Conservation (phyloP, 2,888 invertebrate species). For the Tinea trinotella region DNA sequence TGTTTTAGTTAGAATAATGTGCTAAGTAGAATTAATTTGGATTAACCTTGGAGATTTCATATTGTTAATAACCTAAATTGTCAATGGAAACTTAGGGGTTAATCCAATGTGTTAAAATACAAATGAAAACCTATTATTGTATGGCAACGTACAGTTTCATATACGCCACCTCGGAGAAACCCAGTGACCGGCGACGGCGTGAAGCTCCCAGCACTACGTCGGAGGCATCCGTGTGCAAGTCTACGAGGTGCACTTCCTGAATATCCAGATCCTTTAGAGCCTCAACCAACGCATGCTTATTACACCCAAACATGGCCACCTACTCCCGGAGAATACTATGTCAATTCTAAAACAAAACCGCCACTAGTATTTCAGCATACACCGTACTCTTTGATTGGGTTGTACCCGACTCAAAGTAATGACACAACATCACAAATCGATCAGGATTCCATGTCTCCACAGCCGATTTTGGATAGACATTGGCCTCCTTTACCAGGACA, state of each 20-base stretch:
- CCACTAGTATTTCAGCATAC: slow-evolving; percentile 36
- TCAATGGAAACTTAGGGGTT: not conserved
- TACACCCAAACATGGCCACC: slow-evolving; percentile 55
- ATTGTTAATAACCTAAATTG: not conserved
- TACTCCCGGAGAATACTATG: slow-evolving; percentile 55
- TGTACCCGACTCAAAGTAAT: slow-evolving; percentile 46
- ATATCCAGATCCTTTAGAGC: slow-evolving; percentile 36
- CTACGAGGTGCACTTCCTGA: slow-evolving; percentile 64
- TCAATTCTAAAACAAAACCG: slow-evolving; percentile 50
- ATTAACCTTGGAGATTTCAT: not conserved
- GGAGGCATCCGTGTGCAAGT: slow-evolving; percentile 60
- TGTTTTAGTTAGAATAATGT: not conserved
- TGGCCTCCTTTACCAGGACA: slow-evolving; percentile 65
- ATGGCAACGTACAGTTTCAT: slow-evolving; percentile 41
- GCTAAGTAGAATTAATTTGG: not conserved
- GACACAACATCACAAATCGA: slow-evolving; percentile 44
- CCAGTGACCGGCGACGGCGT: slow-evolving; percentile 77
- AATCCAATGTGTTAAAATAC: slow-evolving; percentile 22
- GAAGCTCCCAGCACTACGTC: slow-evolving; percentile 63
- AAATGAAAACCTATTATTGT: slow-evolving; percentile 64
- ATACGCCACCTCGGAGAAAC: slow-evolving; percentile 72
- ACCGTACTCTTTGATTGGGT: slow-evolving; percentile 56
- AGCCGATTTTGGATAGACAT: slow-evolving; percentile 48
- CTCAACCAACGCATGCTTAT: slow-evolving; percentile 58
- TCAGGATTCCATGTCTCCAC: slow-evolving; percentile 52